phyloP scores from a whole-genome alignment of 2,797 vertebrate genomes.

The Labroides dimidiatus region DNA sequence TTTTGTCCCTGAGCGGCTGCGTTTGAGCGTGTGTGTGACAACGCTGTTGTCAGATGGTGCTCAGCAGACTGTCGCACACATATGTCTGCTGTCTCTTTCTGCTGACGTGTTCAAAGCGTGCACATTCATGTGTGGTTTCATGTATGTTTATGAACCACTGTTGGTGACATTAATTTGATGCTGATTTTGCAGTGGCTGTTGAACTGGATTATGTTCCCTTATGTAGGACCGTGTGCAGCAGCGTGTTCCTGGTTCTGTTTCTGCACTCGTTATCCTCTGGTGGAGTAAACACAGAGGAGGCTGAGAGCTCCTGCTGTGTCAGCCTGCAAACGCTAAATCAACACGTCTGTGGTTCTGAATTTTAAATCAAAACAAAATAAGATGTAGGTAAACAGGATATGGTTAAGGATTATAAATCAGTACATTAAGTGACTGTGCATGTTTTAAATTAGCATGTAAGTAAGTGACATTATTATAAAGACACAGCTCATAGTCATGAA shows the following conservation, averaged over 20 bases:
- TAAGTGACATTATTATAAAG: background rate
- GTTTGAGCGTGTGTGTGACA: slow-evolving; percentile 7
- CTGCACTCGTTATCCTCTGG: background rate
- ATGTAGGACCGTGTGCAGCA: slow-evolving; percentile 1
- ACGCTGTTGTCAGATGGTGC: slow-evolving; percentile 34
- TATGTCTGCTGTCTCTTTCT: slow-evolving; percentile 53
- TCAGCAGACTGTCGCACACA: slow-evolving; percentile 42
- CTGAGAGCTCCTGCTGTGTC: slow-evolving; percentile 3
- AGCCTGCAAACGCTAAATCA: slow-evolving; percentile 1
- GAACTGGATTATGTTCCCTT: background rate
- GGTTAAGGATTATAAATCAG: background rate
- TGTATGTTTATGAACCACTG: background rate
- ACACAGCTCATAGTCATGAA: background rate
- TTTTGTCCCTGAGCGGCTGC: background rate
- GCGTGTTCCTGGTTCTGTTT: slow-evolving; percentile 24
- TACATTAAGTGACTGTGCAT: background rate
- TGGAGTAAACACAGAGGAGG: slow-evolving; percentile 12
- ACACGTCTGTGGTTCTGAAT: background rate
- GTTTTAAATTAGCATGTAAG: background rate
- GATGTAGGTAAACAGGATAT: background rate
- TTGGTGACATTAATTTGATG: background rate
- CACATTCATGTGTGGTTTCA: background rate
- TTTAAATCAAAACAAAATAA: slow-evolving; percentile 3
- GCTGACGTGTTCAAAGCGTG: slow-evolving; percentile 41
- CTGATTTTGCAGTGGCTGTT: background rate